Base-by-base conservation (phyloP, 1,140 invertebrate genomes). In the Lucilia sericata region DNA sequence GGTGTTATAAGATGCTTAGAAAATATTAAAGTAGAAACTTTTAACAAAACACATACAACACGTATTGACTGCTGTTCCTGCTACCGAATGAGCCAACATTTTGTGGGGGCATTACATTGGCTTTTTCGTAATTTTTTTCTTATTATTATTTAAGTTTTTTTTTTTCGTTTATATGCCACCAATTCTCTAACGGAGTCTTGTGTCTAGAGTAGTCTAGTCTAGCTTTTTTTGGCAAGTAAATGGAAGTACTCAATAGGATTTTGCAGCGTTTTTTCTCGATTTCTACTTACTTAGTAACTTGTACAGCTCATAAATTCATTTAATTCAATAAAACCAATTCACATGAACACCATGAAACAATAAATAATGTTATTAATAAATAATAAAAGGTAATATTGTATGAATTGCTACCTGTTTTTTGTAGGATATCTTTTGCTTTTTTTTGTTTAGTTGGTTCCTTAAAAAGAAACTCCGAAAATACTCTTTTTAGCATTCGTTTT, bases 321-420 rank as follows among this genome's bases (percentile, higher is more conserved):
- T 88, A 89, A 89, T 88, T 88, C 88, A 89, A 88, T 87, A 84
- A 85, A 42, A 82, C 42, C 83, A 85, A 88, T 90, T 90, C 88
- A 90, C 88, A 88, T 90, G 88, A 90, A 89, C 88, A 87, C 88
- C 88, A 89, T 88, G 88, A 89, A 90, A 90, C 88, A 90, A 90
- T 90, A 90, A 90, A 90, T 90, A 89, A 90, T 86, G 87, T 89
- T 90, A 90, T 90, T 90, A 90, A 90, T 90, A 90, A 90, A 90
- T 89, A 90, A 90, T 90, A 90, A 89, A 80, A 88, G 88, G 88
- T 88, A 90, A 90, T 89, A 87, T 86, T 89, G 85, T 86, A 86
- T 86, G 85, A 86, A 85, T 86, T 86, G 87, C 88, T 85, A 84
- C 86, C 84, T 84, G 84, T 82, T 82, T 83, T 74, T 42, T 42